phyloP scores from a whole-genome alignment of 2,113 vertebrate species.

The Brienomyrus longianalis region DNA sequence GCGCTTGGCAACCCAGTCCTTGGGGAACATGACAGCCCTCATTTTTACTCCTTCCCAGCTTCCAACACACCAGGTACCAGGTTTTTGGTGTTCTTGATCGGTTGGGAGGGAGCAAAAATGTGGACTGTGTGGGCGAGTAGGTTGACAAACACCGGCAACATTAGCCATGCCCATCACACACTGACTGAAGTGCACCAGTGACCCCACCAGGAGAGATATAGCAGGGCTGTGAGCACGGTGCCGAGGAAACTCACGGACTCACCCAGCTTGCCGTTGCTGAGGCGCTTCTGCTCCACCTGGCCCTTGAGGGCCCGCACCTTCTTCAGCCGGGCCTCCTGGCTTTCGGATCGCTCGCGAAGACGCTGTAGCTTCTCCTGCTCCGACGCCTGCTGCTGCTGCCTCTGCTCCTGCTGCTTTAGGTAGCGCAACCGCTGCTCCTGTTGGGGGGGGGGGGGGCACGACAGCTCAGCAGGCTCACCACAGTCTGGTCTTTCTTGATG shows the following conservation, averaged over 20 bases:
- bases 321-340: slow-evolving; percentile 86
- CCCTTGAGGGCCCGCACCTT: slow-evolving; percentile 89
- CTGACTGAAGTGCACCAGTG: background rate
- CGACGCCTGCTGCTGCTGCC: slow-evolving; percentile 82
- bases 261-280: slow-evolving; percentile 93
- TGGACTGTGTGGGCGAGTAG: background rate
- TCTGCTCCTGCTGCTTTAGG: slow-evolving; percentile 88
- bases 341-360: slow-evolving; percentile 84
- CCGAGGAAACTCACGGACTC: slow-evolving; percentile 32
- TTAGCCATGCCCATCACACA: background rate
- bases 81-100: background rate
- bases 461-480: background rate
- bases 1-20: background rate
- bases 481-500: background rate
- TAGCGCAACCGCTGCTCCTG: slow-evolving; percentile 87
- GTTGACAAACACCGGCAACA: background rate
- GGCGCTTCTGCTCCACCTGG: slow-evolving; percentile 91
- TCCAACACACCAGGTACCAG: background rate
- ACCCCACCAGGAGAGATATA: background rate
- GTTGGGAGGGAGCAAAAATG: background rate
- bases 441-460: background rate
- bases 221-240: background rate
- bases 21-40: background rate
- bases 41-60: background rate
- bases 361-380: slow-evolving; percentile 89